Evolutionary conservation across 2,113 vertebrate species (phyloP).

Genomic region (Phyllostomus discolor): DNA sequence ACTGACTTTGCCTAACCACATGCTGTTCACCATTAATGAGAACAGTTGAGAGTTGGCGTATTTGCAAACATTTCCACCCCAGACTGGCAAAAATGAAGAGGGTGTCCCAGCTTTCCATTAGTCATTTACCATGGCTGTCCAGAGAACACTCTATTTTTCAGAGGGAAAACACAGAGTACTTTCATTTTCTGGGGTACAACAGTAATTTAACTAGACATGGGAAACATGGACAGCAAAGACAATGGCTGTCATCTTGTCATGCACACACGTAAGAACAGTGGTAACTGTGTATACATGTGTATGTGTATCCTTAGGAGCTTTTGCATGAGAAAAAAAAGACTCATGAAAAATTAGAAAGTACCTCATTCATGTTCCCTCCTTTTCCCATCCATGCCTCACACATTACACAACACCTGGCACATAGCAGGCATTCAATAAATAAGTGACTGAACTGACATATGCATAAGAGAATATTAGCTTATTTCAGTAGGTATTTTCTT

Average conservation of each 20-base stretch:
- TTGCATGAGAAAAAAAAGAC: neutral
- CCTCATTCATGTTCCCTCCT: neutral
- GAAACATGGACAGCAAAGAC: neutral
- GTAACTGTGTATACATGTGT: neutral
- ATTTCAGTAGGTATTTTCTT: neutral
- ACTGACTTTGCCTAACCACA: neutral
- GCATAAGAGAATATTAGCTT: neutral
- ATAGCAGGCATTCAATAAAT: neutral
- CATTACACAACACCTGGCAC: neutral
- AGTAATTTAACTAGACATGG: neutral
- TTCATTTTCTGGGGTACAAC: neutral
- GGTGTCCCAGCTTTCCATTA: constrained; percentile 24
- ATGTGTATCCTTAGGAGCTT: neutral
- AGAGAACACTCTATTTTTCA: neutral
- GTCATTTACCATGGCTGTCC: constrained; percentile 21
- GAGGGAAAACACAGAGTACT: neutral
- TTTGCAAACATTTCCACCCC: constrained; percentile 61
- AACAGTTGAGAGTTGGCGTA: neutral
- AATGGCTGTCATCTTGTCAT: neutral
- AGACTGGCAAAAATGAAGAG: neutral
- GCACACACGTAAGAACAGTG: neutral
- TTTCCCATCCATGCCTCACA: neutral
- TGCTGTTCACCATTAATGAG: constrained; percentile 54
- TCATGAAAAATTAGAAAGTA: neutral
- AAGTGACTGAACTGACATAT: neutral